Evolutionary conservation across 1,140 invertebrate species (phyloP).

Genomic region (Brachionus sp.): DNA sequence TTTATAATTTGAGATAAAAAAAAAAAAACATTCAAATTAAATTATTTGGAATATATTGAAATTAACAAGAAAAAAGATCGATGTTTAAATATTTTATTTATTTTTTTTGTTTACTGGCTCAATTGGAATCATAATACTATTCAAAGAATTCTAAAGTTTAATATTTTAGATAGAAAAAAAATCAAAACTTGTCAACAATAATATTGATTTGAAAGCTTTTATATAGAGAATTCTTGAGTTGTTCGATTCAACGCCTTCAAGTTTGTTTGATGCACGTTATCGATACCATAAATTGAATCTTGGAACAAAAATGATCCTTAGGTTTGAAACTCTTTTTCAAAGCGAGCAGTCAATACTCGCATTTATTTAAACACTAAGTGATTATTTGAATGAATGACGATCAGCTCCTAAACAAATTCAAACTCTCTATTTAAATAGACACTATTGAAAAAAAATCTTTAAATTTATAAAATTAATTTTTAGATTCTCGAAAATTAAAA

Average conservation of each 20-base stretch:
- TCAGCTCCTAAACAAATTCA: not conserved
- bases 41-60: not conserved
- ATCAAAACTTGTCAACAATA: not conserved
- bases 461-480: not conserved
- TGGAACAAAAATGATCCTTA: not conserved
- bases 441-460: not conserved
- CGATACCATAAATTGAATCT: not conserved
- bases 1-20: not conserved
- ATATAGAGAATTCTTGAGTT: not conserved
- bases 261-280: not conserved
- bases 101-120: not conserved
- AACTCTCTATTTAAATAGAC: not conserved
- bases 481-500: not conserved
- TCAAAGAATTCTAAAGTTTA: not conserved
- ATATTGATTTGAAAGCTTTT: not conserved
- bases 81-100: not conserved
- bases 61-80: not conserved
- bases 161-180: not conserved
- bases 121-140: not conserved
- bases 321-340: not conserved
- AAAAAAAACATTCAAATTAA: not conserved
- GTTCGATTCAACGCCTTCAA: not conserved
- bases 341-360: not conserved
- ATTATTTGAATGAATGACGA: not conserved
- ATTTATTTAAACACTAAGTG: not conserved